Conservation (phyloP, 2,797 vertebrate genomes). For the Gambusia yucatana region DNA sequence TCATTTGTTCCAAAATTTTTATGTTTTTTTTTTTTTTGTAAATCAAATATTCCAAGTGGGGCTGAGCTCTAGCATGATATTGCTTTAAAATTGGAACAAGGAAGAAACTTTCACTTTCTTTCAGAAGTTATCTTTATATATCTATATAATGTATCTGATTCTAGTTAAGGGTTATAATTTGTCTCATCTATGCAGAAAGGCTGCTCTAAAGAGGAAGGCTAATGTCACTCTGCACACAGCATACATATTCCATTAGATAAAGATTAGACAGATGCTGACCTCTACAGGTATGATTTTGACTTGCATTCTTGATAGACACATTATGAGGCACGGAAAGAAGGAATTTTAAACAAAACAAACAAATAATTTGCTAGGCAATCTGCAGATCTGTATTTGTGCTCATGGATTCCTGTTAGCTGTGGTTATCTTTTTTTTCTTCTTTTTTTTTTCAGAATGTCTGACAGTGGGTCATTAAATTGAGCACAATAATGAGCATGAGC, state of each 20-base stretch:
- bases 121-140: neutral
- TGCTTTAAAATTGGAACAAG: conserved; percentile 8
- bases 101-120: conserved; percentile 5
- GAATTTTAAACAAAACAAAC: conserved; percentile 27
- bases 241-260: conserved; percentile 58
- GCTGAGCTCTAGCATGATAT: conserved; percentile 7
- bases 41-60: conserved; percentile 16
- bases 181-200: conserved; percentile 6
- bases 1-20: conserved; percentile 8
- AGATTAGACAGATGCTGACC: conserved; percentile 78
- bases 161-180: conserved; percentile 19
- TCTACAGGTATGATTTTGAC: conserved; percentile 74
- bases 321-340: conserved; percentile 20
- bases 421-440: neutral
- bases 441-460: conserved; percentile 8
- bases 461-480: conserved; percentile 40
- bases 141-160: neutral
- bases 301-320: conserved; percentile 69
- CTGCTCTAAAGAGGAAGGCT: conserved; percentile 11
- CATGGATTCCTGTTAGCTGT: neutral
- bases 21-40: conserved; percentile 7
- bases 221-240: conserved; percentile 26
- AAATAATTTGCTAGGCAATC: neutral
- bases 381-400: neutral
- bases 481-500: conserved; percentile 35